Percentiles rank a stretch among this genome's conserved stretches.
Evolutionary conservation across 1,140 invertebrate species (phyloP).

Genomic region (Drosophila sechellia): DNA sequence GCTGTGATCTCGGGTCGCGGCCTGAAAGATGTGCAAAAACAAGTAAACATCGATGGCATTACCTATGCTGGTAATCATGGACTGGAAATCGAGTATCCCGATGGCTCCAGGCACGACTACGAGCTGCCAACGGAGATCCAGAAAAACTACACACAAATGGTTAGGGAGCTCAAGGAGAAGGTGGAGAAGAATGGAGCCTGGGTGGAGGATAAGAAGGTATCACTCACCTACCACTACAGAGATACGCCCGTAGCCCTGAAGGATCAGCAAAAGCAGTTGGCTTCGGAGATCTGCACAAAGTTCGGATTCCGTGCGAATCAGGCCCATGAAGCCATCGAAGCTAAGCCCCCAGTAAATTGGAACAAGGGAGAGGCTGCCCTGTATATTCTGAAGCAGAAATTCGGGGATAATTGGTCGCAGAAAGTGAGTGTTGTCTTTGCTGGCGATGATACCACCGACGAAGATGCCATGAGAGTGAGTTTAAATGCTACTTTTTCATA

Average conservation of each 20-base stretch:
- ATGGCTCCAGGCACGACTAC: conserved; percentile 94
- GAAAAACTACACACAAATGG: conserved; percentile 90
- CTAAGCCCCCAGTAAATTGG: conserved; percentile 95
- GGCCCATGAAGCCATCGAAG: conserved; percentile 94
- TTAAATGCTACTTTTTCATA: neutral
- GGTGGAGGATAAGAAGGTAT: conserved; percentile 95
- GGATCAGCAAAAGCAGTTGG: conserved; percentile 87
- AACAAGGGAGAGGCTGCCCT: conserved; percentile 94
- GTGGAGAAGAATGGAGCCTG: conserved; percentile 93
- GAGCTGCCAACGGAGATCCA: conserved; percentile 93
- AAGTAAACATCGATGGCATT: conserved; percentile 94
- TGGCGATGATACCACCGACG: conserved; percentile 95
- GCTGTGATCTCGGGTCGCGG: conserved; percentile 94
- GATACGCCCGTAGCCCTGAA: conserved; percentile 89
- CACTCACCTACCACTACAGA: conserved; percentile 95
- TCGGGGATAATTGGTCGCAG: conserved; percentile 94
- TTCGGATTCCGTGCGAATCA: conserved; percentile 90
- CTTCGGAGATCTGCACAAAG: conserved; percentile 89
- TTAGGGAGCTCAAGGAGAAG: conserved; percentile 91
- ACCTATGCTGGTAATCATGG: conserved; percentile 97
- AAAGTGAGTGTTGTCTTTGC: conserved; percentile 94
- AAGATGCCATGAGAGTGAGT: conserved; percentile 94
- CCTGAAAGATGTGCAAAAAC: conserved; percentile 93
- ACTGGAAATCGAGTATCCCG: conserved; percentile 94
- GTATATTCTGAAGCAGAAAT: conserved; percentile 94